phyloP scores from a whole-genome alignment of 2,797 vertebrate genomes.

The Macropus fuliginosus region DNA sequence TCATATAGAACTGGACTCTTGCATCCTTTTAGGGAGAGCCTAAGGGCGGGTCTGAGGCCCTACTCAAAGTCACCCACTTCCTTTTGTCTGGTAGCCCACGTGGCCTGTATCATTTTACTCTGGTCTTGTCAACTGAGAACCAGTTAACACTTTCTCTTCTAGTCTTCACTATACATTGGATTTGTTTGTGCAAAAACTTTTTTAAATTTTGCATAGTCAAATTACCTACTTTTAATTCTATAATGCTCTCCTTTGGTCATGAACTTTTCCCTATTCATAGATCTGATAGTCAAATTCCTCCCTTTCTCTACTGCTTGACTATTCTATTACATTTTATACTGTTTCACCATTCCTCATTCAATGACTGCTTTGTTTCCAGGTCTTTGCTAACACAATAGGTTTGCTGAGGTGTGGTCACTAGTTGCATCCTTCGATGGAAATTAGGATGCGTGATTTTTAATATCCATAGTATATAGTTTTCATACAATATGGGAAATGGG shows the following conservation, averaged over 20 bases:
- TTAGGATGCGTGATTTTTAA: neutral
- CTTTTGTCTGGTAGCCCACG: neutral
- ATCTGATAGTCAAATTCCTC: neutral
- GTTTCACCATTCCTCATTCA: neutral
- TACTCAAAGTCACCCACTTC: neutral
- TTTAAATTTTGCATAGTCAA: neutral
- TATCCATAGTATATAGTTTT: neutral
- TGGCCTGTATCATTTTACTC: neutral
- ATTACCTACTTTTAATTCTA: neutral
- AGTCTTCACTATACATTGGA: neutral
- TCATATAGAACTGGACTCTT: slow-evolving; percentile 7
- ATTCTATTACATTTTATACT: neutral
- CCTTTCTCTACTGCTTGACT: neutral
- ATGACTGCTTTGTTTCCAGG: neutral
- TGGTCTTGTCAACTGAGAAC: neutral
- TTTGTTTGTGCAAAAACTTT: neutral
- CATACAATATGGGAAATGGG: neutral
- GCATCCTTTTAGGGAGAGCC: neutral
- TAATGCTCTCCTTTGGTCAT: neutral
- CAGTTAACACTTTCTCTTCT: neutral
- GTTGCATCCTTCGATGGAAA: neutral
- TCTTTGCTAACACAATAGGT: neutral
- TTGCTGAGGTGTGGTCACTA: neutral
- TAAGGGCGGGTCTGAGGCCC: neutral
- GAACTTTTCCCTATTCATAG: neutral